A percentile compares a stretch with the other conserved stretches of the same genome.
phyloP scores from a whole-genome alignment of 2,888 invertebrate species.

The Antheraea yamamai region DNA sequence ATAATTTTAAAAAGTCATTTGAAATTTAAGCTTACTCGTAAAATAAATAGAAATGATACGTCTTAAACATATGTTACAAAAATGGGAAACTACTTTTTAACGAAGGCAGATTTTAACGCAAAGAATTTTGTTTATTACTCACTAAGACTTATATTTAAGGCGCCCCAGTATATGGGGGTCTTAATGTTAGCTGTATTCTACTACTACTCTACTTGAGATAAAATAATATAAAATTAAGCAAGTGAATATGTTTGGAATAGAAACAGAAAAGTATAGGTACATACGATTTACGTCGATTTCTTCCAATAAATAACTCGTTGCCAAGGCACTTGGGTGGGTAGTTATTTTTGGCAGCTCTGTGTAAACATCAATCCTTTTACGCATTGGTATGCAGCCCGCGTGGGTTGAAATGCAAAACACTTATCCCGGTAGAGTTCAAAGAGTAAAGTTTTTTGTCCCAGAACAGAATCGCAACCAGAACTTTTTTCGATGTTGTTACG shows the following conservation, averaged over 20 bases:
- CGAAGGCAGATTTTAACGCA: no score
- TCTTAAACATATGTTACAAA: no score
- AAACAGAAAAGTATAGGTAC: not conserved
- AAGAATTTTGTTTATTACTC: no score
- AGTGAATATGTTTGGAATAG: not conserved
- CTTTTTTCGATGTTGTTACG: not conserved
- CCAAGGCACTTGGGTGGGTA: constrained; percentile 37
- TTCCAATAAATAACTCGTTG: constrained; percentile 15
- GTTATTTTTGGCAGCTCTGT: constrained; percentile 53
- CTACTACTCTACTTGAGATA: not conserved
- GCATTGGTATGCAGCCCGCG: constrained; percentile 76
- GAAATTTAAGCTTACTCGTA: no score
- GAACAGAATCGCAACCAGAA: constrained; percentile 26
- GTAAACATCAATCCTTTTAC: constrained; percentile 76
- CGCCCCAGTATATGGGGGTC: not conserved
- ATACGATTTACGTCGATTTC: not conserved
- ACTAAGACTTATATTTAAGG: no score
- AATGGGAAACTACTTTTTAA: no score
- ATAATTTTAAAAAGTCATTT: no score
- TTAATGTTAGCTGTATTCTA: not conserved
- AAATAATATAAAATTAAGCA: not conserved
- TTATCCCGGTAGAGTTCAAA: constrained; percentile 78
- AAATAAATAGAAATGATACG: no score
- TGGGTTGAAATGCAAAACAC: constrained; percentile 78
- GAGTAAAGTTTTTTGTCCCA: constrained; percentile 79